Percentiles rank a stretch among this genome's conserved stretches.
Evolutionary conservation across 2,113 vertebrate genomes (phyloP).

Genomic region (Promerops cafer): DNA sequence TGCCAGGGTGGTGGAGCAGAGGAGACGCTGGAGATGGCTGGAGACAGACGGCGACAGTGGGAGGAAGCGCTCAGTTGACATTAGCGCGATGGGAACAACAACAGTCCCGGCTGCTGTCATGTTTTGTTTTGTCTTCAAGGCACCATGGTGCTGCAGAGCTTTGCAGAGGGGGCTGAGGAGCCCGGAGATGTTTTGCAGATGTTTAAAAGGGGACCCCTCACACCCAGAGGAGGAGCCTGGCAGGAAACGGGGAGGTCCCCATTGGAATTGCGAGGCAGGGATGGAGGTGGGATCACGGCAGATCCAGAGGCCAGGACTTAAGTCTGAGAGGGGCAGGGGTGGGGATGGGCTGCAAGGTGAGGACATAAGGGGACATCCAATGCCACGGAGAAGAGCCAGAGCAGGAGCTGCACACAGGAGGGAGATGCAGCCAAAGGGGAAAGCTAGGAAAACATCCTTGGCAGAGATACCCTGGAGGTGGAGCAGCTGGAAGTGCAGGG

Average conservation of each 20-base stretch:
- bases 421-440: background rate
- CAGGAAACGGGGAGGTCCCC: background rate
- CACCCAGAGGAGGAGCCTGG: background rate
- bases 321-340: background rate
- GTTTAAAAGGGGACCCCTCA: background rate
- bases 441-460: background rate
- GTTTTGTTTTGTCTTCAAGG: conserved; percentile 49
- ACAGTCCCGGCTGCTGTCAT: conserved; percentile 27
- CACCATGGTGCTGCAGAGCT: conserved; percentile 16
- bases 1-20: background rate
- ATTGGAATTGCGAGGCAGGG: rapidly evolving
- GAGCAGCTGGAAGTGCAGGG: background rate
- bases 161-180: background rate
- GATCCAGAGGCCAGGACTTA: background rate
- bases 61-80: conserved; percentile 33
- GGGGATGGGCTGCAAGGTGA: background rate
- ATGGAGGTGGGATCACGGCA: background rate
- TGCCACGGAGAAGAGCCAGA: background rate
- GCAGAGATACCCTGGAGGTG: background rate
- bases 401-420: background rate
- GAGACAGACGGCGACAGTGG: background rate
- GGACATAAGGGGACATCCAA: background rate
- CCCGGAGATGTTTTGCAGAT: conserved; percentile 39
- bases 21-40: background rate
- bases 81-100: conserved; percentile 31